A percentile compares a stretch with the other conserved stretches of the same genome.
Evolutionary conservation across 2,797 vertebrate species (phyloP).

Genomic region (Myotis pilosus): DNA sequence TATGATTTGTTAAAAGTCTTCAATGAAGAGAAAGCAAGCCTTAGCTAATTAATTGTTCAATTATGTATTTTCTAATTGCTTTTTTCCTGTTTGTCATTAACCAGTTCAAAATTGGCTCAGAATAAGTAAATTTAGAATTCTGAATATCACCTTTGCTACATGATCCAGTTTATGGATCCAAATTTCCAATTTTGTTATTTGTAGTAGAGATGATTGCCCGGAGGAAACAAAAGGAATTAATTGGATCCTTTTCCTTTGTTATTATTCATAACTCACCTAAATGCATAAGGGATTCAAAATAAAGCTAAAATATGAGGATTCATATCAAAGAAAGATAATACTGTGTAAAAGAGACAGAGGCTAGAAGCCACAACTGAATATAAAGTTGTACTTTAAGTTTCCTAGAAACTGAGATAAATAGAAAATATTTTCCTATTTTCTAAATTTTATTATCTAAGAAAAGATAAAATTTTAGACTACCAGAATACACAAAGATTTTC

Average conservation of each 20-base stretch:
- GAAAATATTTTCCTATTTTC: neutral
- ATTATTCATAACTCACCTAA: neutral
- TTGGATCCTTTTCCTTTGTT: neutral
- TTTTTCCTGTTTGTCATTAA: neutral
- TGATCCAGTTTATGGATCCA: neutral
- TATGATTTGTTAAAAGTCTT: neutral
- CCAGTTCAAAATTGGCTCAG: neutral
- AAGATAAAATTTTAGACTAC: neutral
- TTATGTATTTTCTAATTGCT: neutral
- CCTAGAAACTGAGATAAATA: neutral
- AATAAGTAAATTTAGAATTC: neutral
- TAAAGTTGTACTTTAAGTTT: neutral
- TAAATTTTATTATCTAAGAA: constrained; percentile 10
- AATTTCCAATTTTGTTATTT: constrained; percentile 3
- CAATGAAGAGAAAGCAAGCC: neutral
- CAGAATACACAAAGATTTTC: neutral
- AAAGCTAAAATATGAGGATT: neutral
- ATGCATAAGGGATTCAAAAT: neutral
- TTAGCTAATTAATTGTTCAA: neutral
- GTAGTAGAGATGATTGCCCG: neutral
- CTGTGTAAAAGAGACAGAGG: neutral
- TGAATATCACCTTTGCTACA: neutral
- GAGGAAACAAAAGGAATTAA: constrained; percentile 9
- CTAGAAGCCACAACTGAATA: neutral
- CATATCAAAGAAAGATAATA: neutral